Evolutionary conservation across 2,888 invertebrate species (phyloP).

Genomic region (Pteria penguin): DNA sequence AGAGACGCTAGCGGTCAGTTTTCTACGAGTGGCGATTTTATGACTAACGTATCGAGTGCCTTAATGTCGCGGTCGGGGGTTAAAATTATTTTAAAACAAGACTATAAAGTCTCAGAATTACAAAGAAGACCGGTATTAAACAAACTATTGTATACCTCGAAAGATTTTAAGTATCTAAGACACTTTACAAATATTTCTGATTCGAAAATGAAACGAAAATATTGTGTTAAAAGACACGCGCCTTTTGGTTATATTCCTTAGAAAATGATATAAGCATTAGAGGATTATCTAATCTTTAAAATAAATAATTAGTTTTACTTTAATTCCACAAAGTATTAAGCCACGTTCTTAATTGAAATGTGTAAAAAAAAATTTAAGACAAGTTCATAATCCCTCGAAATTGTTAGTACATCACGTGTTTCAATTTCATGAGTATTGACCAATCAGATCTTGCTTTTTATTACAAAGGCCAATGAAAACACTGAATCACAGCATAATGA

Average conservation of each 20-base stretch:
- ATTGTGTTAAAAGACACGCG: constrained; percentile 31
- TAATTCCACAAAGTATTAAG: neutral
- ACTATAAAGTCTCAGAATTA: constrained; percentile 15
- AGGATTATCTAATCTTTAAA: neutral
- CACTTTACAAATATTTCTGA: constrained; percentile 35
- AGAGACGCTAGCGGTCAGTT: too few relatives aligned
- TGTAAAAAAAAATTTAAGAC: constrained; percentile 30
- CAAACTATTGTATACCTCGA: neutral
- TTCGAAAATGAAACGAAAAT: constrained; percentile 46
- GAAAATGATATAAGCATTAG: neutral
- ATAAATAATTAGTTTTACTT: neutral
- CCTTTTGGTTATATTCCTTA: constrained; percentile 22
- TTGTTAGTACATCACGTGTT: constrained; percentile 7
- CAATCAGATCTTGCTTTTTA: constrained; percentile 7
- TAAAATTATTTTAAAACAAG: constrained; percentile 6
- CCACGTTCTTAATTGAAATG: constrained; percentile 19
- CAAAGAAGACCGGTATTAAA: constrained; percentile 9
- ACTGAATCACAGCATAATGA: too few relatives aligned
- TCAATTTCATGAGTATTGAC: neutral
- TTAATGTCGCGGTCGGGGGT: constrained; percentile 30
- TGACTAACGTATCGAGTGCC: neutral
- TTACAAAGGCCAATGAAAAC: neutral
- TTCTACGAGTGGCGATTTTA: too few relatives aligned
- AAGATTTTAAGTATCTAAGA: constrained; percentile 31
- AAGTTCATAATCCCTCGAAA: constrained; percentile 18